Base-by-base conservation (phyloP, 2,797 vertebrate species). In the Rhincodon typus region DNA sequence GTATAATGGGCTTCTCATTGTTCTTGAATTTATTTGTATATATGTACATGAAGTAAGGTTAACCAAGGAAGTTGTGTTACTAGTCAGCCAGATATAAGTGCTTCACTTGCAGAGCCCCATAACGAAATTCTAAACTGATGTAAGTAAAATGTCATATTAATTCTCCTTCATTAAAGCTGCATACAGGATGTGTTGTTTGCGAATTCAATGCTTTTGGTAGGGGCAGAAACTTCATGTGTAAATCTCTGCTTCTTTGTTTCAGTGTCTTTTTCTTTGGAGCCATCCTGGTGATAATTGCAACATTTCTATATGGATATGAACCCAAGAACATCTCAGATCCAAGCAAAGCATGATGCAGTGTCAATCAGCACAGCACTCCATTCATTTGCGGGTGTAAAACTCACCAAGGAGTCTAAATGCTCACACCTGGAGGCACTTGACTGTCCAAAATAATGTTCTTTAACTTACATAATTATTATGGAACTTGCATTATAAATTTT, bases 291-390 rank as follows among this genome's bases (percentile, higher is more conserved):
- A 99, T 99, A 96, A 96, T 96, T 95, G 99, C 99, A 95, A 99
- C 99, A 96, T 99, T 99, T 97, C 98, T 99, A 69, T 99, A 99
- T 0, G 98, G 99, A 96, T 99, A 99, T 67, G 98, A 99, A 97
- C 98, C 98, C 96, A 99, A 99, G 97, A 97, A 98, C 15, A 95
- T 98, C 96, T 97, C 98, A 97, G 99, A 98, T 97, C 98, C 98
- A 96, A 98, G 98, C 97, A 98, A 98, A 97, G 99, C 99, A n/a
- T 99, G 94, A 95, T 93, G 66, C 19, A 98, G 97, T 97, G 96
- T 96, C 96, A 27, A 96, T 2, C 84, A 13, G 17, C 42, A 38
- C 53, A 77, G 77, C 66, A 95, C 15, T 95, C 25, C 94, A 53
- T 94, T 94, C n/a, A 67, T 42, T 13, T 77, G 46, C 67, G 17